Conservation (phyloP, 2,888 invertebrate species). For the Plebejus anna region DNA sequence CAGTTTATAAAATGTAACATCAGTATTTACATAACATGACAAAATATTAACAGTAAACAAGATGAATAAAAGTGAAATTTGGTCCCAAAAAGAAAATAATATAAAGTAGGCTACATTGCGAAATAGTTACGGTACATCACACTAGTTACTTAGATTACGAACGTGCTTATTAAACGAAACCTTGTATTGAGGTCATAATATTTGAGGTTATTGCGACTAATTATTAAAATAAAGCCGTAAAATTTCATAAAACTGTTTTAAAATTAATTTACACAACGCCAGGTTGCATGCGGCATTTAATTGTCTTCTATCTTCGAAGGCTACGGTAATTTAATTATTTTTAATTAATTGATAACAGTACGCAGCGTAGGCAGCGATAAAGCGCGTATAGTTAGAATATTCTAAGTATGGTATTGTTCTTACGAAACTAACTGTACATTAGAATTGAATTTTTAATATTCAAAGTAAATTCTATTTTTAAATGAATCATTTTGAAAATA, state of each 20-base stretch:
- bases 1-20: no score
- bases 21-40: neutral
- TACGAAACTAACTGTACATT: neutral
- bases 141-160: conserved; percentile 12
- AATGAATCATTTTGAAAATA: neutral
- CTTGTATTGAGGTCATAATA: conserved; percentile 29
- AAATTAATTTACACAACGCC: conserved; percentile 4
- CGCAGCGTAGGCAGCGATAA: neutral
- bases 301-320: conserved; percentile 13
- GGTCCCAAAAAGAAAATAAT: neutral
- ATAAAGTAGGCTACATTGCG: conserved; percentile 10
- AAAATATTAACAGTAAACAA: conserved; percentile 6
- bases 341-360: conserved; percentile 4
- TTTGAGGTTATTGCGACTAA: conserved; percentile 29
- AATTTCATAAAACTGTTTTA: conserved; percentile 12
- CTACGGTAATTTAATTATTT: neutral
- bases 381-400: conserved; percentile 15
- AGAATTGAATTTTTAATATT: neutral
- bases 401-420: neutral
- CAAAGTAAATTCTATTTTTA: neutral
- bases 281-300: neutral
- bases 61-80: conserved; percentile 17
- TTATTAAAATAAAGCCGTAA: conserved; percentile 19
- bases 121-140: conserved; percentile 24
- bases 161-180: conserved; percentile 31